These are phyloP conservation scores for Hippocampus comes DNA, from an alignment of 2,113 vertebrate species.

Conservation along the genomic window DNA sequence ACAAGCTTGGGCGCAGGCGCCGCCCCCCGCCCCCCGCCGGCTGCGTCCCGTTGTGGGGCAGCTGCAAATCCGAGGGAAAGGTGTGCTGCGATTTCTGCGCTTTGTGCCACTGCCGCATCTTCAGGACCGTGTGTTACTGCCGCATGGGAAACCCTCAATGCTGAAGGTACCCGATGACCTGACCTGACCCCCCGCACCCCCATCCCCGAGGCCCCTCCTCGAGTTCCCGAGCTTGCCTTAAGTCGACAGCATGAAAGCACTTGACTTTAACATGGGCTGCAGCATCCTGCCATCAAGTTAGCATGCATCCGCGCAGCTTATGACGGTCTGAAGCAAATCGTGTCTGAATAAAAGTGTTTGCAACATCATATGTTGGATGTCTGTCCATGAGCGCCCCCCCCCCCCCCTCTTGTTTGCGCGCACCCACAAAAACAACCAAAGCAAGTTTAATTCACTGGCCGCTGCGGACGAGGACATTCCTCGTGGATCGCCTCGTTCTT, in stretches of 20 bases:
- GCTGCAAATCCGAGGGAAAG: slow-evolving; percentile 73
- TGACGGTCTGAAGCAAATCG: neutral
- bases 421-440: too few species aligned
- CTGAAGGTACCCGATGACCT: slow-evolving; percentile 46
- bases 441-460: too few species aligned
- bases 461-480: too few species aligned
- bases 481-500: too few species aligned
- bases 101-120: slow-evolving; percentile 82
- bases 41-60: slow-evolving; percentile 77
- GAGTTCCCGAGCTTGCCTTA: slow-evolving; percentile 1
- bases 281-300: slow-evolving; percentile 9
- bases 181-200: too few species aligned
- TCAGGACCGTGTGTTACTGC: slow-evolving; percentile 82
- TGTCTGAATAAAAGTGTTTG: neutral
- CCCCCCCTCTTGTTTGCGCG: too few species aligned
- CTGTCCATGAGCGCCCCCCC: too few species aligned
- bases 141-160: slow-evolving; percentile 77
- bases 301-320: neutral
- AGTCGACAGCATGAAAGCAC: slow-evolving; percentile 44
- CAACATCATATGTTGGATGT: neutral
- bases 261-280: slow-evolving; percentile 40
- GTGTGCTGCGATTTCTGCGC: slow-evolving; percentile 84
- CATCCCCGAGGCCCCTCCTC: neutral
- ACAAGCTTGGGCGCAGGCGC: slow-evolving; percentile 38
- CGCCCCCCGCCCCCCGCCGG: slow-evolving; percentile 67